Evolutionary conservation across 2,888 invertebrate species (phyloP), one percentile per base, ranked within the genome.

Genomic region (Ditula angustiorana): DNA sequence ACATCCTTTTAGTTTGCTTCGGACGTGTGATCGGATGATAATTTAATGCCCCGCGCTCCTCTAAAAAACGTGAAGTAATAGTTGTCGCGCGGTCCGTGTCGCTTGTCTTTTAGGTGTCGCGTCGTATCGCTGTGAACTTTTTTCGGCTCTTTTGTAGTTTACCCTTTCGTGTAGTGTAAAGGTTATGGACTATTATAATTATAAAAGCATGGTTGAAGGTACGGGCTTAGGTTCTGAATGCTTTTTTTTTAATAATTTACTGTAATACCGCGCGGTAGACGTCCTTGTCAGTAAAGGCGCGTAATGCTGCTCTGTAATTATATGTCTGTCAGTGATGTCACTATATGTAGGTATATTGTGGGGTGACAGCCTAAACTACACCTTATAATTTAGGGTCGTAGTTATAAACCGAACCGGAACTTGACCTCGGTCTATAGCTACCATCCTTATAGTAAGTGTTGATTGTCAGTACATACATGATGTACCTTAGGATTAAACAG

Each of bases 11-110:
- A 47, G 35, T 26, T 19, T 26, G 52, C 28, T 49, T 21, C 10
- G 8, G 28, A 53, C 58, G 46, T 33, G 26, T 53, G 44, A 16
- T 41, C 46, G 35, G 19, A 21, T 19, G 37, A 41, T 62, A 49
- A 62, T 56, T 41, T 23, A n/a, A 10, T 47, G 30, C 35, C 33
- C 24, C 55, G 13, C 28, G 13, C 4, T 8, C 26, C 19, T 37
- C 28, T 13, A 16, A 53, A 30, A 50, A 56, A 62, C 10, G 11
- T 33, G 11, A 56, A 21, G 21, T 21, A 33, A 35, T 47, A 37
- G 5, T 56, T 23, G 35, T 28, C 11, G 19, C 26, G 13, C 3
- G 41, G 4, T 24, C 24, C 19, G 26, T 28, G 33, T 33, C 41
- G 16, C 13, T 8, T 35, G 24, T n/a, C 19, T 50, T 2, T 30